Conservation (phyloP, 2,113 vertebrate species). For the Dinomys branickii region DNA sequence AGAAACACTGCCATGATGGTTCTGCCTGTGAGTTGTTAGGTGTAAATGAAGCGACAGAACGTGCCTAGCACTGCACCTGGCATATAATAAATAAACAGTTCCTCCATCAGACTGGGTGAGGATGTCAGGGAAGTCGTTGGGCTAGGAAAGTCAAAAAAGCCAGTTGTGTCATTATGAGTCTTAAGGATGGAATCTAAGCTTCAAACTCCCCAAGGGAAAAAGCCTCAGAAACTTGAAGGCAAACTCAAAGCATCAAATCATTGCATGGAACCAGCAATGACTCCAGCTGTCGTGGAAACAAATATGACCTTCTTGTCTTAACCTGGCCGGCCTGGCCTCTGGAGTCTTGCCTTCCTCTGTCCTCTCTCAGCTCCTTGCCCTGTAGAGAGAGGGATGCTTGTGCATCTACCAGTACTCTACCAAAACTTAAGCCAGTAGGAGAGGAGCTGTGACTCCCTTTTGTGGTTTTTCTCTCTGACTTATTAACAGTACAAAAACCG, state of each 20-base stretch:
- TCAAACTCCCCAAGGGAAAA: neutral
- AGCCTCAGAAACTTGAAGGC: neutral
- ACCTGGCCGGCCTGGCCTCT: rapidly evolving
- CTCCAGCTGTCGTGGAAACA: neutral
- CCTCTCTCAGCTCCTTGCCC: neutral
- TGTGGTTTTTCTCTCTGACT: neutral
- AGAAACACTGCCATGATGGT: neutral
- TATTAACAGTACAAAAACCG: neutral
- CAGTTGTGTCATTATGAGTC: neutral
- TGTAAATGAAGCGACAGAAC: neutral
- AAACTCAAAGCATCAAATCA: neutral
- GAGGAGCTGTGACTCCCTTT: neutral
- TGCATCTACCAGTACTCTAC: neutral
- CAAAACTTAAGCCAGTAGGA: neutral
- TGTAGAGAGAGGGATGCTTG: neutral
- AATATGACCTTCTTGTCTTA: neutral
- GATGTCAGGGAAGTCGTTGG: neutral
- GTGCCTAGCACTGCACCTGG: neutral
- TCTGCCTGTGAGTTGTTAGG: neutral
- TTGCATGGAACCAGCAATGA: neutral
- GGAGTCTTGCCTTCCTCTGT: neutral
- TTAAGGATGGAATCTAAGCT: neutral
- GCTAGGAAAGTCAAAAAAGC: neutral
- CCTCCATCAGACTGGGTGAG: neutral
- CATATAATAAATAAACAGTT: neutral